Evolutionary conservation across 2,888 invertebrate species (phyloP).

Genomic region (Lepidocyrtoides sp.): DNA sequence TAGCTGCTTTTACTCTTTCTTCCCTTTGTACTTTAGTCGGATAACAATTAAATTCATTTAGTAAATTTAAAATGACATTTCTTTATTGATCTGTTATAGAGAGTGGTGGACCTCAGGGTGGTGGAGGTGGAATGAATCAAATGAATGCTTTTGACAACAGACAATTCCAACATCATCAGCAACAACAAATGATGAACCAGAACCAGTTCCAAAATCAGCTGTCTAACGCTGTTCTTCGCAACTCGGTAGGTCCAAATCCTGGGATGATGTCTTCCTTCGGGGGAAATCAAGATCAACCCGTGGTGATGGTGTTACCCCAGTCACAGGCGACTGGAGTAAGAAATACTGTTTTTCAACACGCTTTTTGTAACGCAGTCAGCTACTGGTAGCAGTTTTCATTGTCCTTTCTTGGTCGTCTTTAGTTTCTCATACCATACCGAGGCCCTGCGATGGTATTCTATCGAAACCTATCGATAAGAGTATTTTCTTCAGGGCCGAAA

Average conservation of each 20-base stretch:
- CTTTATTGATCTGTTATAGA: background rate
- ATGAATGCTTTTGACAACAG: slow-evolving; percentile 60
- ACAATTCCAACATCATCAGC: slow-evolving; percentile 56
- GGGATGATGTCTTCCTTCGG: slow-evolving; percentile 75
- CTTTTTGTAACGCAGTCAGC: background rate
- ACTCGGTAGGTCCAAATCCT: slow-evolving; percentile 74
- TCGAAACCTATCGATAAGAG: slow-evolving; percentile 46
- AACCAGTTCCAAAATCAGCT: slow-evolving; percentile 58
- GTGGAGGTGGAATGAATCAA: slow-evolving; percentile 57
- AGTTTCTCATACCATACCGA: background rate
- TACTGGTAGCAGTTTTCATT: slow-evolving; percentile 4
- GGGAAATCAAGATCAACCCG: slow-evolving; percentile 70
- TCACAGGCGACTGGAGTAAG: slow-evolving; percentile 74
- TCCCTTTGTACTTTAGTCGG: too few relatives aligned
- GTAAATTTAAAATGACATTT: too few relatives aligned
- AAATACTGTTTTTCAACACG: slow-evolving; percentile 30
- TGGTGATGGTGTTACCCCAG: slow-evolving; percentile 77
- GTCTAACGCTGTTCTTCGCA: slow-evolving; percentile 55
- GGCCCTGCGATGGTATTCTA: slow-evolving; percentile 80
- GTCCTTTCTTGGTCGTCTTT: background rate
- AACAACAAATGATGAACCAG: slow-evolving; percentile 55
- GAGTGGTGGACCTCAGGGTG: slow-evolving; percentile 6
- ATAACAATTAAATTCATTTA: too few relatives aligned
- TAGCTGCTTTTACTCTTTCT: background rate
- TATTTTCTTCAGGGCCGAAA: slow-evolving; percentile 82